phyloP scores from a whole-genome alignment of 1,140 invertebrate species.

The Rhizoglyphus robini region DNA sequence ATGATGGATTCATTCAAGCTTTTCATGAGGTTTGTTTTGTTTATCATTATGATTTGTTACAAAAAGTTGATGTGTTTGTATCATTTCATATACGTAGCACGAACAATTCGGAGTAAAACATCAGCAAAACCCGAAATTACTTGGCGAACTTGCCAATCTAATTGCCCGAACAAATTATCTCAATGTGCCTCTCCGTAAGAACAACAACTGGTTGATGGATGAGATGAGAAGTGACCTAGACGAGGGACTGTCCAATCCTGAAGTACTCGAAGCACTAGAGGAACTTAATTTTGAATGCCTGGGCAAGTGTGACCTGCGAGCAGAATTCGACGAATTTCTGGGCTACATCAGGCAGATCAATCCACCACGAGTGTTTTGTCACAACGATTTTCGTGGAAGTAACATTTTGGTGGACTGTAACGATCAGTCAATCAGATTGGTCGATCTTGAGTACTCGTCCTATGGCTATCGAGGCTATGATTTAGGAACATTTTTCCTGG shows the following conservation, averaged over 20 bases:
- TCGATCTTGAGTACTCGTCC: neutral
- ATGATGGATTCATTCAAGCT: no score
- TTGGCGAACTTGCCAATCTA: neutral
- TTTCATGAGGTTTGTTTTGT: slow-evolving; percentile 15
- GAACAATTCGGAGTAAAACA: slow-evolving; percentile 1
- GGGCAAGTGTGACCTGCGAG: neutral
- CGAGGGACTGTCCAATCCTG: neutral
- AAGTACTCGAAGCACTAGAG: neutral
- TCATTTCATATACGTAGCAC: neutral
- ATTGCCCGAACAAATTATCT: no score
- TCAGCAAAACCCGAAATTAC: no score
- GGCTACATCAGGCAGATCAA: neutral
- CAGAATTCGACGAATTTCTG: neutral
- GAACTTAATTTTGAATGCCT: neutral
- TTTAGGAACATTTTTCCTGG: neutral
- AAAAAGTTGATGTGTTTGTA: neutral
- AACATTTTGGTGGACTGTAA: neutral
- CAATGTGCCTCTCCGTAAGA: no score
- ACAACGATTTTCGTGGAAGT: no score
- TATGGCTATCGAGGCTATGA: slow-evolving; percentile 10
- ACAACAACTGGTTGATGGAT: no score
- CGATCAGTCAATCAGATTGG: neutral
- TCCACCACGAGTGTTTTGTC: neutral
- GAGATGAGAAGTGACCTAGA: neutral
- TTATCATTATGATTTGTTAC: neutral